A percentile compares a stretch with the other conserved stretches of the same genome.
Conservation (phyloP, 1,140 invertebrate species). For the Spodoptera frugiperda region DNA sequence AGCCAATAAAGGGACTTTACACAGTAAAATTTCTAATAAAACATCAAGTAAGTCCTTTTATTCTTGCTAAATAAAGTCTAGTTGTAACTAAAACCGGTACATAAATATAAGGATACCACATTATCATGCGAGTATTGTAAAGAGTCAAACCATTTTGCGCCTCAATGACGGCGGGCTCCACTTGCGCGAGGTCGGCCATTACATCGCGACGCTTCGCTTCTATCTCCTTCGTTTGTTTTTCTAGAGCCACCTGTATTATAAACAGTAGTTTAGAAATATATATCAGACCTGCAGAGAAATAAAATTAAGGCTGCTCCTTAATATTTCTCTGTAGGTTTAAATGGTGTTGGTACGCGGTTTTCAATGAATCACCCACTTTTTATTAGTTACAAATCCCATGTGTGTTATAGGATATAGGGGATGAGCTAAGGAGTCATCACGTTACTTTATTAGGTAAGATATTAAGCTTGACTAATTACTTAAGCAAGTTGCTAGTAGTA, state of each 20-base stretch:
- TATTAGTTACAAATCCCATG: no score
- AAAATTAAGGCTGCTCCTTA: no score
- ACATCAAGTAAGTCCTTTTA: neutral
- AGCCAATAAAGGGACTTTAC: no score
- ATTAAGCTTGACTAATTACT: no score
- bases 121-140: conserved; percentile 54
- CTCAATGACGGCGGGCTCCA: conserved; percentile 99
- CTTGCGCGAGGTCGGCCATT: conserved; percentile 97
- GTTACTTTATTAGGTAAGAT: no score
- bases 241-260: conserved; percentile 87
- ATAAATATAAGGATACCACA: conserved; percentile 4
- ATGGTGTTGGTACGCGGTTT: neutral
- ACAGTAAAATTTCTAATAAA: neutral
- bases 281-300: no score
- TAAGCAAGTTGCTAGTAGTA: no score
- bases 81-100: conserved; percentile 14
- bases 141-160: conserved; percentile 95
- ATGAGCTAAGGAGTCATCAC: no score
- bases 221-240: conserved; percentile 96
- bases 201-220: conserved; percentile 96
- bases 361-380: neutral
- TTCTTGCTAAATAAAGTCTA: neutral
- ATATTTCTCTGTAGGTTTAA: no score
- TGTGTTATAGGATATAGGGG: no score
- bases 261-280: no score